Base-by-base conservation (phyloP, 2,113 vertebrate genomes). In the Neopipo cinnamomea region DNA sequence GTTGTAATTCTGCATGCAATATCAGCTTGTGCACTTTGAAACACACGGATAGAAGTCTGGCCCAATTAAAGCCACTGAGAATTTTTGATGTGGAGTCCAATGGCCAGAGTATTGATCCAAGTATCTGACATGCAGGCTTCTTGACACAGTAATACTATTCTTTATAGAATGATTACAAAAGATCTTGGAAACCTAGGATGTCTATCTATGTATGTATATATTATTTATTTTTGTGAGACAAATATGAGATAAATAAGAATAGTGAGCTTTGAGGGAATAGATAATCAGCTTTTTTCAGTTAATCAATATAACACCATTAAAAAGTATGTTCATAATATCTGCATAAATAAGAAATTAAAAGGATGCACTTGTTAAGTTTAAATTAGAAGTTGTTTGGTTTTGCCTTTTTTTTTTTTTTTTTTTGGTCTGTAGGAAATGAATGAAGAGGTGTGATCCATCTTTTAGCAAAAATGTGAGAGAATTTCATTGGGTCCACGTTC, bases 361-460 rank as follows among this genome's bases (percentile, higher is more conserved):
- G 79, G 35, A 47, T 35, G 28, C 7, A 12, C 77, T 89, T 92
- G 4, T 56, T 79, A 67, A 89, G 50, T 17, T 28, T 33, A 58
- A 84, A 25, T 76, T 75, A 41, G 58, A 78, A 28, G 12, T 23
- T 35, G 11, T 61, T 88, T 81, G 6, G 1, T 55, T 74, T 90
- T 62, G 1, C 5, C 1, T 44, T 14, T 6, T 28, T 77, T 74
- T 22, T 15, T 21, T 33, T 33, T 42, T 42, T 22, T 15, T 21
- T 33, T 33, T 42, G 14, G 12, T 56, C 4, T 6, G 6, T 41
- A 19, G 55, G 61, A 96, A 94, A 44, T 91, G 46, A 91, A 89
- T 72, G 33, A 95, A 84, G 77, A 91, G 31, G 35, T 91, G 73
- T 71, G 50, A 91, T 95, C n/a, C 17, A 52, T 90, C 61, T 85